Percentiles rank a stretch among this genome's conserved stretches.
These are phyloP conservation scores for Timema podura DNA, from an alignment of 2,888 invertebrate genomes.

Conservation along the genomic window DNA sequence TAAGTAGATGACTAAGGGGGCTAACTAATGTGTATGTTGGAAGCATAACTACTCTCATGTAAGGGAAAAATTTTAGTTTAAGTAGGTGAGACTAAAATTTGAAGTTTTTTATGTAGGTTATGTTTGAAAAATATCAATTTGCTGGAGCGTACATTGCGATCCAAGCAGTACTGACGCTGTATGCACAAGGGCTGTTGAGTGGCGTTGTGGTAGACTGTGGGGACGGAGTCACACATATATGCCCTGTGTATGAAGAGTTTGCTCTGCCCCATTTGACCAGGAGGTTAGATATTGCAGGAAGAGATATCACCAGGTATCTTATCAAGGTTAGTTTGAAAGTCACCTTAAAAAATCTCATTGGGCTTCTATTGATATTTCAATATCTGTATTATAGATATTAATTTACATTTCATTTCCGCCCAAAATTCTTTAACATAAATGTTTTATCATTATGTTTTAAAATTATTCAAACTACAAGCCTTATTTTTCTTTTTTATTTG, in stretches of 20 bases:
- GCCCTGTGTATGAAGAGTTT: conserved; percentile 97
- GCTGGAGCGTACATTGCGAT: conserved; percentile 93
- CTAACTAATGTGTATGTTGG: too few species aligned
- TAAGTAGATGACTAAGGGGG: too few species aligned
- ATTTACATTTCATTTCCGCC: neutral
- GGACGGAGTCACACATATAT: conserved; percentile 99
- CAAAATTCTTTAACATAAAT: neutral
- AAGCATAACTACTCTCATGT: too few species aligned
- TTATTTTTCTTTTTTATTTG: too few species aligned
- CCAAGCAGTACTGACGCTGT: conserved; percentile 92
- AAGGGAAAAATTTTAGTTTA: too few species aligned
- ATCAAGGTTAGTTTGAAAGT: conserved; percentile 79
- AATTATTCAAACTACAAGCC: too few species aligned
- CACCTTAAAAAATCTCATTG: neutral
- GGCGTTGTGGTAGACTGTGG: conserved; percentile 99
- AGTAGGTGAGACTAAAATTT: too few species aligned
- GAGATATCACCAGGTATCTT: conserved; percentile 96
- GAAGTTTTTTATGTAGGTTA: conserved; percentile 70
- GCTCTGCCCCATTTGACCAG: conserved; percentile 92
- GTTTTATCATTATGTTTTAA: neutral
- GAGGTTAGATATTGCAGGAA: conserved; percentile 93
- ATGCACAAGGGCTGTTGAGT: conserved; percentile 94
- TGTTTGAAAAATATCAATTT: conserved; percentile 97
- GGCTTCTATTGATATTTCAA: conserved; percentile 12
- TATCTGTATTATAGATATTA: neutral